Conservation (phyloP, 2,797 vertebrate species). For the Artibeus jamaicensis region DNA sequence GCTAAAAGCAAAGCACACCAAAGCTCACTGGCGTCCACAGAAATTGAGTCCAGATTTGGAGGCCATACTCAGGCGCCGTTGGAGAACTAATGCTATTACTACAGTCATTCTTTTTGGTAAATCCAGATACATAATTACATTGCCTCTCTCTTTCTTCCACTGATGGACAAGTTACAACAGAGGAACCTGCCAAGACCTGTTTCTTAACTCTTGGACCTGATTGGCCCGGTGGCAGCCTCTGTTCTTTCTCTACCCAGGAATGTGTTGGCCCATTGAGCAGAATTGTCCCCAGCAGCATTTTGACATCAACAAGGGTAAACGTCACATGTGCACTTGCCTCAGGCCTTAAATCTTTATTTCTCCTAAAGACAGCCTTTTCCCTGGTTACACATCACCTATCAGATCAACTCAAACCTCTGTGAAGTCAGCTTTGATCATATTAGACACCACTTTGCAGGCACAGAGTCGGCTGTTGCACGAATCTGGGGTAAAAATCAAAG, state of each 20-base stretch:
- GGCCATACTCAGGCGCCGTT: background rate
- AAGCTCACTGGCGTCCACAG: constrained; percentile 35
- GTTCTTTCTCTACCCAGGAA: background rate
- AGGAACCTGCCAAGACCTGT: background rate
- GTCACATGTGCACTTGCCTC: background rate
- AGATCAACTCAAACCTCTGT: background rate
- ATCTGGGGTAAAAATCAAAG: background rate
- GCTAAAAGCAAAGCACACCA: constrained; percentile 28
- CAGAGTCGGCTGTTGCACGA: background rate
- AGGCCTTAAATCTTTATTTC: background rate
- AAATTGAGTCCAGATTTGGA: constrained; percentile 49
- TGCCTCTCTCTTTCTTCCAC: background rate
- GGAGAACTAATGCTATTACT: background rate
- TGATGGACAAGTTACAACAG: background rate
- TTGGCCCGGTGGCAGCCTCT: background rate
- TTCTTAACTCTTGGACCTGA: background rate
- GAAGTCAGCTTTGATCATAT: background rate
- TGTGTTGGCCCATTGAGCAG: background rate
- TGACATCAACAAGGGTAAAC: constrained; percentile 32
- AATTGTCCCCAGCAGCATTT: constrained; percentile 32
- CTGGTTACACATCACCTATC: background rate
- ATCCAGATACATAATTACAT: background rate
- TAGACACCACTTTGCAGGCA: background rate
- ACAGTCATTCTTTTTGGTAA: background rate
- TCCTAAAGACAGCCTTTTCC: background rate